Evolutionary conservation across 1,140 invertebrate species (phyloP).

Genomic region (Drosophila setifemur): DNA sequence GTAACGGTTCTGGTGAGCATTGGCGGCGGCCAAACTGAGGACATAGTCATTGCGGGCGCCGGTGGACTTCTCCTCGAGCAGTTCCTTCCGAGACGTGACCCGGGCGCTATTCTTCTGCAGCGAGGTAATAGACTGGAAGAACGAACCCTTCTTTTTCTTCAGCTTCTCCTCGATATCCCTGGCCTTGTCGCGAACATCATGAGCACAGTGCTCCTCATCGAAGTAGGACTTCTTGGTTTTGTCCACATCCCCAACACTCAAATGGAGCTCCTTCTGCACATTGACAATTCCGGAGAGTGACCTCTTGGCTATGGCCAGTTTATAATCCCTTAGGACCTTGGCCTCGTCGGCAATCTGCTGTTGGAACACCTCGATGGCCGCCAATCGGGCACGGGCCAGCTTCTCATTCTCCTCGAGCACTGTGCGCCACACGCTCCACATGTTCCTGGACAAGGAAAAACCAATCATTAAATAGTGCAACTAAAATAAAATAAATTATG

Average conservation of each 20-base stretch:
- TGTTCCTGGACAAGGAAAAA: conserved; percentile 87
- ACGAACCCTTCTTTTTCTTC: conserved; percentile 97
- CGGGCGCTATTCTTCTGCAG: conserved; percentile 98
- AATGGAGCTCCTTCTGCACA: conserved; percentile 95
- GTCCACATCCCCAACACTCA: conserved; percentile 94
- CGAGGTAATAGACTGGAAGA: conserved; percentile 97
- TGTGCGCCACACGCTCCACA: conserved; percentile 97
- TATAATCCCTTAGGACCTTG: conserved; percentile 91
- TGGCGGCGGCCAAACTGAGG: conserved; percentile 94
- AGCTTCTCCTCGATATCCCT: conserved; percentile 98
- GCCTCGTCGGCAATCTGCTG: conserved; percentile 96
- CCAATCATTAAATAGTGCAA: no score
- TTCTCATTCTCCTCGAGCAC: conserved; percentile 98
- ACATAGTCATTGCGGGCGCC: conserved; percentile 97
- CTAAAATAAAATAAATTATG: neutral
- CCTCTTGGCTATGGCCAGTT: conserved; percentile 94
- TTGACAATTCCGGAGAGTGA: conserved; percentile 92
- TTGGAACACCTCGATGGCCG: conserved; percentile 96
- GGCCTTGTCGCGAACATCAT: conserved; percentile 96
- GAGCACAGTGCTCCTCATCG: conserved; percentile 96
- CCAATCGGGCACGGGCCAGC: conserved; percentile 92
- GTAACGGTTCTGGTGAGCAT: conserved; percentile 97
- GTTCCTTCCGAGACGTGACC: conserved; percentile 94
- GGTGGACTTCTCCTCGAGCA: conserved; percentile 96
- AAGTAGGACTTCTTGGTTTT: conserved; percentile 97